Evolutionary conservation across 2,797 vertebrate genomes (phyloP), one percentile per base, ranked within the genome.

Genomic region (Crenichthys baileyi): DNA sequence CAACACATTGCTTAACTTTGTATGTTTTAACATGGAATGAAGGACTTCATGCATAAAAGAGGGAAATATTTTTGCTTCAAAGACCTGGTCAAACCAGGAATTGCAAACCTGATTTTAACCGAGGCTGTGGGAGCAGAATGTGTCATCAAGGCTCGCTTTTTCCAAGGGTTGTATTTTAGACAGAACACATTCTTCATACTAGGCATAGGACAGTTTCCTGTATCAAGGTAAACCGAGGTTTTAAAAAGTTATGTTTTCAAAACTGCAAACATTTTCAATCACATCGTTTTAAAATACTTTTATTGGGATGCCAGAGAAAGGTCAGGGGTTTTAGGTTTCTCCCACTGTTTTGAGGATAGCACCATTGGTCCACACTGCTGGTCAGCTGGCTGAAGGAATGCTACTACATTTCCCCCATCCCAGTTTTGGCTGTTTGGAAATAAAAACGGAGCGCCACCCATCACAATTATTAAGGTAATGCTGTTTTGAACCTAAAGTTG

Each of bases 1-100:
- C 61, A 72, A 87, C 83, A 83, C 79, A 73, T 77, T 60, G 82
- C 80, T 84, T 78, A 12, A 87, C 80, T 86, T 87, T 88, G 51
- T 82, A 83, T 74, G 76, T 81, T 72, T 74, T 71, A 83, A 74
- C 70, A 84, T 70, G 53, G 56, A 75, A 72, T 5, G 48, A 51
- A 73, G n/a, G 65, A 48, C 55, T 48, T 76, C 9, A 76, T 5
- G 16, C 76, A 60, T 6, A 8, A 56, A 51, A 13, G 22, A 48
- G 20, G 39, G 7, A 51, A 56, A n/a, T 48, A 8, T 77, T 72
- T 36, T 65, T 74, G 44, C 56, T 77, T 75, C 68, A 63, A 78
- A 83, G 68, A 46, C 50, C n/a, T 26, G 58, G 76, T 80, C 81
- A 83, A 83, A 58, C 79, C 78, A 79, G 73, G 24, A 39, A 12